Evolutionary conservation across 2,113 vertebrate species (phyloP), one percentile per base, ranked within the genome.

Genomic region (Pelusios castaneus): DNA sequence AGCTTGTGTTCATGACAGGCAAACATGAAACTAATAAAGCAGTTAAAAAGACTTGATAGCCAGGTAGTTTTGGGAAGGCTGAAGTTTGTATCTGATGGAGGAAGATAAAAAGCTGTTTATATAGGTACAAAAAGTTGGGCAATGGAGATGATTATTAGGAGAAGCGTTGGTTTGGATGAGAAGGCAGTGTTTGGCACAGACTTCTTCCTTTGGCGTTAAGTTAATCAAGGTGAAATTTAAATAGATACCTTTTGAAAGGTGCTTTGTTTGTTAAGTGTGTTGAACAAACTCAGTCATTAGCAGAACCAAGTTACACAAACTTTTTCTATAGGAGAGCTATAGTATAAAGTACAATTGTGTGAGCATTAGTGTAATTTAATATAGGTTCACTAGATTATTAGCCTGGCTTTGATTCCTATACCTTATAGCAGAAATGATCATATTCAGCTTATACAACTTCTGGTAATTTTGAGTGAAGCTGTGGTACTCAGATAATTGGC

Each of bases 361-460:
- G 5, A 91, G 49, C 12, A 58, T 56, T 92, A 82, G n/a, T 3
- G 86, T 79, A 79, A 63, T 92, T 91, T 70, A 92, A 58, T 93
- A 73, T 3, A 92, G 84, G 75, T 6, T 84, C 82, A 89, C 9
- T 95, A 95, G 89, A 94, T 97, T 82, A 97, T 97, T 96, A 97
- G 96, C 96, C 51, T 0, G 3, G 27, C 77, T 88, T 80, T 91
- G 77, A 0, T 87, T 93, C 92, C 82, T 82, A 16, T 41, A 75
- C 41, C n/a, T 25, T 85, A 73, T 73, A 41, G 89, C 90, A 90
- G 75, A 58, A 85, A 67, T 96, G 87, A 92, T 38, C 55, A 43
- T 76, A 43, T 93, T 88, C 63, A 21, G 19, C 8, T 70, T 90
- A 67, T 89, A 94, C n/a, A 54, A 75, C 58, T 94, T 85, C 54